A percentile compares a stretch with the other conserved stretches of the same genome.
These are phyloP conservation scores for Tragelaphus scriptus DNA, from an alignment of 2,113 vertebrate genomes.

Conservation along the genomic window DNA sequence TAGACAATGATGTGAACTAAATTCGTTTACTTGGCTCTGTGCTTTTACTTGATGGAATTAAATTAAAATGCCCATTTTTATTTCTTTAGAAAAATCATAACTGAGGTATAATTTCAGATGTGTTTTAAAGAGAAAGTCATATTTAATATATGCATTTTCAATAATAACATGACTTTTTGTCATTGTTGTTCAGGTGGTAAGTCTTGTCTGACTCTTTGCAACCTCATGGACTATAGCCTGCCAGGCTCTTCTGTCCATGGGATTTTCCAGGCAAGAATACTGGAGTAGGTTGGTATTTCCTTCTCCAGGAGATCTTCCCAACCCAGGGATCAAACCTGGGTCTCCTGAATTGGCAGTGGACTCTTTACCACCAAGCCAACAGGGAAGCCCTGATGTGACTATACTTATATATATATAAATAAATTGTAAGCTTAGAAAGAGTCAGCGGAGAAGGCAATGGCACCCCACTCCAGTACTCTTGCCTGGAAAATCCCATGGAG, in stretches of 20 bases:
- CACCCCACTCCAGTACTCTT: no score
- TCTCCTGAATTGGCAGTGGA: neutral
- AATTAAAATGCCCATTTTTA: neutral
- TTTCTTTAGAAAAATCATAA: neutral
- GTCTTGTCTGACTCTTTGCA: neutral
- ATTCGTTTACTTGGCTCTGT: neutral
- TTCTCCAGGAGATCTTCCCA: neutral
- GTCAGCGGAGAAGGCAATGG: neutral
- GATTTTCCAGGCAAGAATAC: neutral
- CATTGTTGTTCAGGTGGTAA: neutral
- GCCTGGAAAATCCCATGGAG: no score
- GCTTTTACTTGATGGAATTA: neutral
- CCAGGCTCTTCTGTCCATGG: neutral
- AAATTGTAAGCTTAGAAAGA: neutral
- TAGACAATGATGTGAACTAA: neutral
- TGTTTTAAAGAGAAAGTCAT: neutral
- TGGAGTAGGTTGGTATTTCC: neutral
- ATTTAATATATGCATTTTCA: neutral
- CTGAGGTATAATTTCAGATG: neutral
- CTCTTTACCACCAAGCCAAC: no score
- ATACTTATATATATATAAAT: neutral
- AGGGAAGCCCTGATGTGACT: neutral
- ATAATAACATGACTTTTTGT: neutral
- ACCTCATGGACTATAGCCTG: neutral
- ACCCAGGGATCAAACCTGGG: rapidly evolving